A percentile compares a stretch with the other conserved stretches of the same genome.
phyloP scores from a whole-genome alignment of 2,888 invertebrate genomes.

The Zelleria hepariella region DNA sequence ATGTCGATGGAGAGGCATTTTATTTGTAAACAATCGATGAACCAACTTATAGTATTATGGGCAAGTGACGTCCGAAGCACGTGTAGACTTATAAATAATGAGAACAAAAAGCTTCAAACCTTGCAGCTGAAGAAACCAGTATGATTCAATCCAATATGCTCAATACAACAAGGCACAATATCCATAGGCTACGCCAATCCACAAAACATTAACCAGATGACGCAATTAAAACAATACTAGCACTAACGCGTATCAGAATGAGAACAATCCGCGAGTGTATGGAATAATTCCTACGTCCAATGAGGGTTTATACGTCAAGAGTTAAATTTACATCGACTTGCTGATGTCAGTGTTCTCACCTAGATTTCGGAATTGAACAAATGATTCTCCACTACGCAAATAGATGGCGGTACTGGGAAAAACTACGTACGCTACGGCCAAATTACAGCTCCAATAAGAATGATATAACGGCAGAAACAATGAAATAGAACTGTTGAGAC shows the following conservation, averaged over 20 bases:
- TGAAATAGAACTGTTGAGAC: not conserved
- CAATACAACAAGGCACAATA: not conserved
- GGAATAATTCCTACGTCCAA: constrained; percentile 29
- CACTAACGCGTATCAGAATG: constrained; percentile 16
- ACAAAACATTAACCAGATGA: constrained; percentile 2
- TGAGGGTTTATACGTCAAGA: constrained; percentile 50
- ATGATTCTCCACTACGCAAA: constrained; percentile 43
- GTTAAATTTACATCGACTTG: constrained; percentile 64
- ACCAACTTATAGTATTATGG: too few relatives aligned
- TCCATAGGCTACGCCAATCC: not conserved
- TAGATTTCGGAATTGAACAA: constrained; percentile 44
- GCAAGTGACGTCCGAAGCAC: not conserved
- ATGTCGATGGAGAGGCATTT: too few relatives aligned
- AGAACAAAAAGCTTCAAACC: not conserved
- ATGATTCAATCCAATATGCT: not conserved
- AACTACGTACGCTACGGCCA: not conserved
- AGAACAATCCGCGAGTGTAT: constrained; percentile 43
- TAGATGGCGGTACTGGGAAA: constrained; percentile 39
- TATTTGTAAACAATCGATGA: too few relatives aligned
- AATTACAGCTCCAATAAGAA: not conserved
- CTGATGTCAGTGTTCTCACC: constrained; percentile 69
- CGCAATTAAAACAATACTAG: constrained; percentile 1
- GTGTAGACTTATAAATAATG: not conserved
- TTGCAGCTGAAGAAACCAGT: not conserved
- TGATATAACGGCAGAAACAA: not conserved